A percentile compares a stretch with the other conserved stretches of the same genome.
These are phyloP conservation scores for Delia radicum DNA, from an alignment of 1,140 invertebrate genomes.

Conservation along the genomic window DNA sequence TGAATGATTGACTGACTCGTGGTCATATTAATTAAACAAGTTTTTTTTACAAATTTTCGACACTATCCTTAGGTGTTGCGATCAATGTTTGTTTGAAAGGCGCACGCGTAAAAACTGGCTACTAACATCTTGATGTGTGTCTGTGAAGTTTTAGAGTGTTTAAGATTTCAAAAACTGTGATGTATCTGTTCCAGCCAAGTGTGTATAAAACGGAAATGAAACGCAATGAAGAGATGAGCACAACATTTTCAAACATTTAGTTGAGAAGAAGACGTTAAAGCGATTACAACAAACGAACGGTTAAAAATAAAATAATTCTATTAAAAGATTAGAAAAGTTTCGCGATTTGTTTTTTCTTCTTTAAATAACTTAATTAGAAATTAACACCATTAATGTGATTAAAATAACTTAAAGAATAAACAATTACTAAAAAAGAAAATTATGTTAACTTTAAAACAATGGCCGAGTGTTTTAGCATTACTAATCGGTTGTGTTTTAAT, in stretches of 20 bases:
- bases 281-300: neutral
- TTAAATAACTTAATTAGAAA: neutral
- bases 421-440: neutral
- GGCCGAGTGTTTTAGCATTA: neutral
- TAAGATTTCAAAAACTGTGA: neutral
- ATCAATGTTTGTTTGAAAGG: neutral
- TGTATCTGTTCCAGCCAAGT: neutral
- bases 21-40: neutral
- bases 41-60: neutral
- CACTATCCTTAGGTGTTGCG: neutral
- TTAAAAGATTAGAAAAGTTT: neutral
- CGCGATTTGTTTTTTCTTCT: neutral
- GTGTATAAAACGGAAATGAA: constrained; percentile 24
- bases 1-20: neutral
- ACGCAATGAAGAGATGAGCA: constrained; percentile 7
- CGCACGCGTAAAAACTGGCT: neutral
- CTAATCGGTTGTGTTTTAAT: neutral
- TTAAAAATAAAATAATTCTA: neutral
- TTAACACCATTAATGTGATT: neutral
- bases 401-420: neutral
- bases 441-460: neutral
- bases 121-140: neutral
- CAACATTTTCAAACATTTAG: neutral
- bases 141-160: neutral
- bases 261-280: constrained; percentile 5